Base-by-base conservation (phyloP, 2,888 invertebrate genomes). In the Pheosia gnoma region DNA sequence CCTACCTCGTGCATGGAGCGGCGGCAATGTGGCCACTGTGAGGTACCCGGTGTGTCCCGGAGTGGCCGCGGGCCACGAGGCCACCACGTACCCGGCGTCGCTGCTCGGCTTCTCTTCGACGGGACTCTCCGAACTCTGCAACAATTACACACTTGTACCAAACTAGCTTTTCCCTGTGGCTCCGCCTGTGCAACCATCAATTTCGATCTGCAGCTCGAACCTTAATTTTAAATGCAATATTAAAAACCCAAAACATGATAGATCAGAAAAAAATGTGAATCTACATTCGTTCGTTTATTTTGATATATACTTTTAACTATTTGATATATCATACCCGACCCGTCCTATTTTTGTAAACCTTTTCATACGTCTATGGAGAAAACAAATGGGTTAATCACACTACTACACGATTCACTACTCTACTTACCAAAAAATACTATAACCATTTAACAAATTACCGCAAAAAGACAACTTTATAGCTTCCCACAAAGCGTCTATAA, bases 1-100 rank as follows among this genome's bases (percentile, higher is more conserved):
- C 79, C 77, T 75, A 90, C 91, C 94, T 87, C 73, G 93, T 82
- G 93, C 94, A 65, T 85, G 95, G 9, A 88, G 65, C 0, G 97
- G 97, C 9, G 97, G 97, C 59, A 98, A 91, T 0, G 98, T 97
- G 5, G 98, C 99, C 83, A 98, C 97, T 13, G 99, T 99, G 68
- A 99, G 94, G 90, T 97, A 99, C 4, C 99, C 99, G 7, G 99
- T 99, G 89, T 99, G 99, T 0, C 99, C 99, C 0, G 98, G 97
- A 81, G 96, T 95, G 71, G 95, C 95, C 66, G 94, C 83, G 7
- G 97, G 96, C 78, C 97, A 96, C 4, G 96, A 88, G 2, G 96
- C 96, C 10, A 97, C 96, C 41, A 96, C 88, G 77, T 95, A 94
- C 80, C 94, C 95, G 51, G 93, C 94, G 53, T 94, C 94, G 36